Evolutionary conservation across 2,113 vertebrate genomes (phyloP).

Genomic region (Solenodon paradoxus): DNA sequence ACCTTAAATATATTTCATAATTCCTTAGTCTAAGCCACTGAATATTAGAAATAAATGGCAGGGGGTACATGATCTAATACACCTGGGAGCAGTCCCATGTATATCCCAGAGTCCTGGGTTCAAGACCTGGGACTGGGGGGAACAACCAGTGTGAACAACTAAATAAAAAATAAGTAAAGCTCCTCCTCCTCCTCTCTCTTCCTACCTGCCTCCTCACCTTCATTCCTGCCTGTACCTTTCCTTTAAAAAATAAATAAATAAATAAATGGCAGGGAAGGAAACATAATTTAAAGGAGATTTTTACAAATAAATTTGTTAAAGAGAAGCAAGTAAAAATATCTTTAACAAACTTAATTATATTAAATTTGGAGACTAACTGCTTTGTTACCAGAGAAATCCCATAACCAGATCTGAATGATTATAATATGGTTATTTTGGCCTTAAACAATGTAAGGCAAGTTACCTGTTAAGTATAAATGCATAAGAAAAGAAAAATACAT

Average conservation of each 20-base stretch:
- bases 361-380: not conserved
- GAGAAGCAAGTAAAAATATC: not conserved
- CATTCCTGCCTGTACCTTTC: no score
- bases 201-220: no score
- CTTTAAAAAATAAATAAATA: no score
- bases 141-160: no score
- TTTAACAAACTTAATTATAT: not conserved
- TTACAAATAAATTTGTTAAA: conserved; percentile 15
- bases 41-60: conserved; percentile 41
- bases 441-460: not conserved
- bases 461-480: not conserved
- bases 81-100: no score
- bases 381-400: not conserved
- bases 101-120: no score
- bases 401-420: not conserved
- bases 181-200: no score
- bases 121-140: no score
- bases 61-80: conserved; percentile 17
- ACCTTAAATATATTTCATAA: not conserved
- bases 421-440: not conserved
- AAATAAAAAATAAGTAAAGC: no score
- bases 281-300: conserved; percentile 33
- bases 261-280: conserved; percentile 17
- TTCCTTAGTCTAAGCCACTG: not conserved
- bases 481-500: not conserved